These are phyloP conservation scores for Camponotus pennsylvanicus DNA, from an alignment of 1,140 invertebrate species.

Conservation along the genomic window DNA sequence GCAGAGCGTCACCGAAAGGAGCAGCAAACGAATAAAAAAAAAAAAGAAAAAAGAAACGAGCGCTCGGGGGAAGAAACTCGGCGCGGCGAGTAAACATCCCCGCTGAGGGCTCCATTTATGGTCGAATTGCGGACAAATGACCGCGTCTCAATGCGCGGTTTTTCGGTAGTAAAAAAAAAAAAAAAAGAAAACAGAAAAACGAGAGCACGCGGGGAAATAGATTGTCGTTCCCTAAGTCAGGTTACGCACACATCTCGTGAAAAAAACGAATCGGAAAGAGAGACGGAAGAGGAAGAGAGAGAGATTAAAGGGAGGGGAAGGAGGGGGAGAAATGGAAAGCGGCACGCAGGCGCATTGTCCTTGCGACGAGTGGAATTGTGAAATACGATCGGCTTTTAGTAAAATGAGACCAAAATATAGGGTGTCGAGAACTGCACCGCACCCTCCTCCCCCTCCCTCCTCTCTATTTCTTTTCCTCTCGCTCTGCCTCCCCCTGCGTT, in stretches of 20 bases:
- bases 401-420: constrained; percentile 84
- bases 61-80: neutral
- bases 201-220: constrained; percentile 9
- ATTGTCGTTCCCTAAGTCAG: constrained; percentile 70
- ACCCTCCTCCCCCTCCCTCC: neutral
- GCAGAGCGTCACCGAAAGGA: constrained; percentile 16
- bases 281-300: constrained; percentile 18
- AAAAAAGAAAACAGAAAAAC: neutral
- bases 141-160: constrained; percentile 71
- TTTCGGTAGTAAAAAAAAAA: constrained; percentile 6
- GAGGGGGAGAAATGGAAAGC: constrained; percentile 71
- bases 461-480: constrained; percentile 3
- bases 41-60: neutral
- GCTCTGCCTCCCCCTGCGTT: neutral
- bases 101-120: constrained; percentile 77
- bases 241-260: constrained; percentile 70
- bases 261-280: constrained; percentile 53
- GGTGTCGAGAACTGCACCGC: constrained; percentile 72
- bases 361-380: constrained; percentile 79
- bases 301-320: neutral
- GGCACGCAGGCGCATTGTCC: constrained; percentile 78
- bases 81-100: constrained; percentile 70
- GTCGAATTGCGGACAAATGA: constrained; percentile 83
- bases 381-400: constrained; percentile 85
- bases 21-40: neutral